phyloP scores from a whole-genome alignment of 2,888 invertebrate genomes.

The Apomyelois bistriatella region DNA sequence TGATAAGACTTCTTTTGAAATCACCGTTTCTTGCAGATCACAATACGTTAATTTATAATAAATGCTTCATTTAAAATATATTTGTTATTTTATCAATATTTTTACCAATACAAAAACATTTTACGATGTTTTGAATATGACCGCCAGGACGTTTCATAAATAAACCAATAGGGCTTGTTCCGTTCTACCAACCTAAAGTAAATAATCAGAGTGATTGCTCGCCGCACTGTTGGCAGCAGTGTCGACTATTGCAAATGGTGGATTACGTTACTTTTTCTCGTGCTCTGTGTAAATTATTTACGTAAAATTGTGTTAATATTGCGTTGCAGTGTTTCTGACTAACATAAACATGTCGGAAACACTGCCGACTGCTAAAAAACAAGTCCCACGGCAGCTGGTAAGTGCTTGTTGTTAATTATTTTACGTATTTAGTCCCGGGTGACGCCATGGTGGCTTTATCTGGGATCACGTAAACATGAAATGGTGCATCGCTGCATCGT shows the following conservation, averaged over 20 bases:
- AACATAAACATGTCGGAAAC: constrained; percentile 79
- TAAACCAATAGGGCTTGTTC: constrained; percentile 61
- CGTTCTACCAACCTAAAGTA: constrained; percentile 55
- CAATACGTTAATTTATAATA: no score
- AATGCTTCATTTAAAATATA: no score
- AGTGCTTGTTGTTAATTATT: constrained; percentile 77
- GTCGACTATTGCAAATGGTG: constrained; percentile 78
- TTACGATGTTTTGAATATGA: constrained; percentile 53
- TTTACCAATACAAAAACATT: not conserved
- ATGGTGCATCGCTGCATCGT: constrained; percentile 80
- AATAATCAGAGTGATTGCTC: constrained; percentile 64
- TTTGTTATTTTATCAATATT: no score
- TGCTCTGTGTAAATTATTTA: constrained; percentile 81
- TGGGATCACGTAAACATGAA: constrained; percentile 83
- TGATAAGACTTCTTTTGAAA: no score
- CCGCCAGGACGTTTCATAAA: constrained; percentile 49
- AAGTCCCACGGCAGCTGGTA: constrained; percentile 82
- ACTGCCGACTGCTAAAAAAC: constrained; percentile 80
- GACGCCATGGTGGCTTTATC: constrained; percentile 83
- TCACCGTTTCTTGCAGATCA: no score
- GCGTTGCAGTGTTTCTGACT: constrained; percentile 78
- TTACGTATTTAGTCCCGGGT: constrained; percentile 79
- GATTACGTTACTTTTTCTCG: constrained; percentile 80
- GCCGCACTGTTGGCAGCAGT: constrained; percentile 71
- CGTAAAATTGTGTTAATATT: constrained; percentile 78